Base-by-base conservation (phyloP, 2,797 vertebrate species). In the Meda fulgida region DNA sequence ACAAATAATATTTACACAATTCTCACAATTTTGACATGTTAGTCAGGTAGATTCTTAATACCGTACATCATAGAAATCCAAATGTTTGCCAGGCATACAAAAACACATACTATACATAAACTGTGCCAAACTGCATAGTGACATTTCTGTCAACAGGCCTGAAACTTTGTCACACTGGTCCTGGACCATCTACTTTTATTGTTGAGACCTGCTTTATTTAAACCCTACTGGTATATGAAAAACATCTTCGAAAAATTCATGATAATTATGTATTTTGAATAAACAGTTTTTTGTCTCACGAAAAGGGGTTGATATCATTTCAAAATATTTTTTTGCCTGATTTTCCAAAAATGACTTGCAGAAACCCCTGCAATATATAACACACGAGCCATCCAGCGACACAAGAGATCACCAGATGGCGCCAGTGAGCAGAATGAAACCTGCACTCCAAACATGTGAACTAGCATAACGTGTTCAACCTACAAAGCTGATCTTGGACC, bases 361-460 rank as follows among this genome's bases (percentile, higher is more conserved):
- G 85, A 82, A 72, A 78, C 40, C 66, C 16, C 31, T 66, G 72
- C 26, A 66, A 85, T 87, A 85, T 55, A 46, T 78, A 87, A 87
- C 78, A 84, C 9, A 66, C 36, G 31, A 40, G 67, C 26, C 46
- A 21, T 53, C 13, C 11, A 78, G 11, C 34, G 48, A 72, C 38
- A 21, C n/a, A 71, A 69, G n/a, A 21, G 9, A 75, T 76, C 88
- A 83, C 69, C 81, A 87, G 88, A 72, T 89, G 88, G 84, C 4
- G 46, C 60, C 60, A 87, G 75, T 78, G 81, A 85, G 82, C 51
- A 71, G 13, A 81, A 60, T 18, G 1, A 72, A 83, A 65, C 23
- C 11, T 51, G 34, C 26, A 66, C 29, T 29, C 70, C 51, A 65
- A 67, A 67, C 36, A 67, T 19, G 16, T 78, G 21, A 81, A 38